Evolutionary conservation across 2,888 invertebrate species (phyloP).

Genomic region (Drosophila kambysellisi): DNA sequence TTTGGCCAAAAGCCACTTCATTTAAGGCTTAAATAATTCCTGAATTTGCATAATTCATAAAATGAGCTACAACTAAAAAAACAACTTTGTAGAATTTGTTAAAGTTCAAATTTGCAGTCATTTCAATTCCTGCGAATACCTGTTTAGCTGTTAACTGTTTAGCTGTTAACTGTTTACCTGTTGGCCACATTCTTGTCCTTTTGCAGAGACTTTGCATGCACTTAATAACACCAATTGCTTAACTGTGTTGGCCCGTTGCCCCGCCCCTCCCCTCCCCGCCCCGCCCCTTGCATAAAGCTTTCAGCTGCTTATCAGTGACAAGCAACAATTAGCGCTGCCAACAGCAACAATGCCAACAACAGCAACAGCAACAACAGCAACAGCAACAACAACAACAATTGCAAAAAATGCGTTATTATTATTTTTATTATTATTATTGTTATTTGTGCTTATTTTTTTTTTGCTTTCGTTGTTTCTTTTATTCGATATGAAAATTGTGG

Average conservation of each 20-base stretch:
- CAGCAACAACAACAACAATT: conserved; percentile 9
- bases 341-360: conserved; percentile 31
- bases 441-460: background rate
- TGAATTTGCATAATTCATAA: too few relatives aligned
- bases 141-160: background rate
- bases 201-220: conserved; percentile 35
- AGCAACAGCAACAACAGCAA: conserved; percentile 15
- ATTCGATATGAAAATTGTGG: conserved; percentile 52
- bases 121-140: background rate
- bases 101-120: too few relatives aligned
- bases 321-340: conserved; percentile 57
- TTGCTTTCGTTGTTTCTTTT: conserved; percentile 9
- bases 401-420: conserved; percentile 43
- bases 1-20: background rate
- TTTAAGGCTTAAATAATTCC: background rate
- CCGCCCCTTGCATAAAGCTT: conserved; percentile 19
- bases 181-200: background rate
- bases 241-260: conserved; percentile 2
- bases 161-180: background rate
- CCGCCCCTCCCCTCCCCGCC: background rate
- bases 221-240: conserved; percentile 49
- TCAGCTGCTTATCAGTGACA: conserved; percentile 64
- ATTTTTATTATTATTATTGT: conserved; percentile 1
- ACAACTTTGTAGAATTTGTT: too few relatives aligned
- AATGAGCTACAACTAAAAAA: too few relatives aligned